phyloP scores from a whole-genome alignment of 2,113 vertebrate species.

The Pygoscelis adeliae region DNA sequence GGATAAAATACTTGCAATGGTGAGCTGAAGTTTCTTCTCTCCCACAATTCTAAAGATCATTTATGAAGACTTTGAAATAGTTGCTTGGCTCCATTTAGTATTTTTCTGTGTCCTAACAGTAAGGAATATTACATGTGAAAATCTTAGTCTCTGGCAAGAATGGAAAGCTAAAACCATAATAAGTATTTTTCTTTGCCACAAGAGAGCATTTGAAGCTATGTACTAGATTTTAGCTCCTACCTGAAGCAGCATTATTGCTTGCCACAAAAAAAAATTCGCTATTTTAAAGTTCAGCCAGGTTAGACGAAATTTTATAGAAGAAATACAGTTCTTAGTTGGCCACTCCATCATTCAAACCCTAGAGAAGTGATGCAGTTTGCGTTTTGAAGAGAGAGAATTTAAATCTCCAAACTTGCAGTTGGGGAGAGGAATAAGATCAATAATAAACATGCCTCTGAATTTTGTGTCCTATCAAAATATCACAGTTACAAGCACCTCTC shows the following conservation, averaged over 20 bases:
- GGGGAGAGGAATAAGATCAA: neutral
- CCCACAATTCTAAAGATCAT: neutral
- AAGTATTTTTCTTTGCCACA: neutral
- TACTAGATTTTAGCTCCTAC: neutral
- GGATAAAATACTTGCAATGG: neutral
- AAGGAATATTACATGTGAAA: neutral
- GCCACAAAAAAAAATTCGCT: neutral
- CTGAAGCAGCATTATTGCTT: neutral
- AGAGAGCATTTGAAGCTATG: neutral
- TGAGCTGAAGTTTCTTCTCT: neutral
- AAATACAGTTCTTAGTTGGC: neutral
- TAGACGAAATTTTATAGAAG: neutral
- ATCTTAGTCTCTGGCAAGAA: neutral
- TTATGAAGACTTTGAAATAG: neutral
- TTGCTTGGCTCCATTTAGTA: neutral
- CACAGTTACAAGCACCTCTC: neutral
- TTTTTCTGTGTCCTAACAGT: neutral
- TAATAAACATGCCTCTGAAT: neutral
- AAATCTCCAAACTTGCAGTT: neutral
- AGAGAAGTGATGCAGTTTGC: neutral
- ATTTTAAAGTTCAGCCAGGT: neutral
- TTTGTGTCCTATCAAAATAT: neutral
- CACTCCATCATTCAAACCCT: neutral
- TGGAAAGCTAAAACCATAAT: neutral
- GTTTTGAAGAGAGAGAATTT: neutral